These are phyloP conservation scores for Leucosticte australis DNA, from an alignment of 2,113 vertebrate species.

Conservation along the genomic window DNA sequence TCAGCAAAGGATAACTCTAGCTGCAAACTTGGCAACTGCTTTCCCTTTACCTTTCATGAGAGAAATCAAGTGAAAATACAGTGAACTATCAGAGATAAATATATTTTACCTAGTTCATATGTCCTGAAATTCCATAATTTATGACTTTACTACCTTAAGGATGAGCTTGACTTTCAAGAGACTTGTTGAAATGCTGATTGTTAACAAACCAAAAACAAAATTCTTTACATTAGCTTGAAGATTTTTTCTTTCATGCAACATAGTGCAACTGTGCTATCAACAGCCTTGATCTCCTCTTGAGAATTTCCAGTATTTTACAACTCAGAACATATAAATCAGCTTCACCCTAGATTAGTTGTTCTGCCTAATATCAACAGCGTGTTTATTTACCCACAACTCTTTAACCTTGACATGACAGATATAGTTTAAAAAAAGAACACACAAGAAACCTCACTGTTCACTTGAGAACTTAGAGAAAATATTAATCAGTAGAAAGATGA, in stretches of 20 bases:
- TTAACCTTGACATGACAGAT: conserved; percentile 43
- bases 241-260: not conserved
- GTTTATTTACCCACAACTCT: conserved; percentile 52
- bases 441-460: conserved; percentile 18
- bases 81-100: not conserved
- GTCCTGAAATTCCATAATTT: not conserved
- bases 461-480: conserved; percentile 45
- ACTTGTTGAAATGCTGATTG: not conserved
- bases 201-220: not conserved
- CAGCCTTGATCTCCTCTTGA: conserved; percentile 13
- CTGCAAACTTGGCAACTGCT: not conserved
- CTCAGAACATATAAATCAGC: conserved; percentile 29
- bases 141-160: not conserved
- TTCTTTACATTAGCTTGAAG: not conserved
- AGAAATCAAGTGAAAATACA: not conserved
- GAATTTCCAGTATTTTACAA: conserved; percentile 20
- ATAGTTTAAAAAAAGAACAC: conserved; percentile 9
- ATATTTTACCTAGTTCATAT: not conserved
- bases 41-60: not conserved
- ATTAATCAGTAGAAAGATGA: conserved; percentile 18
- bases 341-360: conserved; percentile 30
- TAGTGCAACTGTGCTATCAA: not conserved
- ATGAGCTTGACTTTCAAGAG: not conserved
- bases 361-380: not conserved
- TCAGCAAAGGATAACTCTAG: not conserved